Evolutionary conservation across 2,888 invertebrate species (phyloP), one percentile per base, ranked within the genome.

Genomic region (Periphyllus acericola): DNA sequence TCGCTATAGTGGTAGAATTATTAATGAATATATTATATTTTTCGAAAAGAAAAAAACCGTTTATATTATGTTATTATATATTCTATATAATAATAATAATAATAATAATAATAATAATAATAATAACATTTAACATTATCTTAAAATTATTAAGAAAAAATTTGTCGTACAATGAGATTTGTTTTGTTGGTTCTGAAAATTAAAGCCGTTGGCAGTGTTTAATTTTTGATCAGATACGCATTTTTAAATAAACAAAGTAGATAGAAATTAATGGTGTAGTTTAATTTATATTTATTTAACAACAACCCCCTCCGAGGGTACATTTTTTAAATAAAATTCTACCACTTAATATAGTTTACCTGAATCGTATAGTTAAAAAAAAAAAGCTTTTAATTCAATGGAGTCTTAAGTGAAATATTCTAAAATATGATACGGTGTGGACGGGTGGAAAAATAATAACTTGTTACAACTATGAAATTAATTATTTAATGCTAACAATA

Each of bases 181-280:
- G 32, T 82, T 66, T 84, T 46, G 75, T 83, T 76, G 66, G 75
- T 84, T 78, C 86, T 86, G 72, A 80, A 86, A 86, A 79, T 86
- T 80, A 86, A 86, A 86, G 79, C 86, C 71, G 32, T 86, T 86
- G 86, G 86, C 86, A 86, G 86, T 86, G 86, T 86, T 86, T 86
- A 86, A 80, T 79, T 86, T 86, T 79, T 86, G 79, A 86, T 80
- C 79, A 86, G 79, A 80, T 72, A 79, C 72, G 55, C 52, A 14
- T 78, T 55, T 32, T n/a, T 60, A 79, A 79, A 79, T 19, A 78
- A 52, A 6, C 36, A 60, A 74, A 36, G 55, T 17, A 29, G 66
- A 84, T 68, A n/a, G 19, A 76, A 46, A 80, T 80, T 66, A 66
- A 46, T 78, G 40, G 68, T 34, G 25, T 78, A 76, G 17, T 75